These are phyloP conservation scores for Drosophila lini DNA, from an alignment of 1,140 invertebrate genomes.

Conservation along the genomic window DNA sequence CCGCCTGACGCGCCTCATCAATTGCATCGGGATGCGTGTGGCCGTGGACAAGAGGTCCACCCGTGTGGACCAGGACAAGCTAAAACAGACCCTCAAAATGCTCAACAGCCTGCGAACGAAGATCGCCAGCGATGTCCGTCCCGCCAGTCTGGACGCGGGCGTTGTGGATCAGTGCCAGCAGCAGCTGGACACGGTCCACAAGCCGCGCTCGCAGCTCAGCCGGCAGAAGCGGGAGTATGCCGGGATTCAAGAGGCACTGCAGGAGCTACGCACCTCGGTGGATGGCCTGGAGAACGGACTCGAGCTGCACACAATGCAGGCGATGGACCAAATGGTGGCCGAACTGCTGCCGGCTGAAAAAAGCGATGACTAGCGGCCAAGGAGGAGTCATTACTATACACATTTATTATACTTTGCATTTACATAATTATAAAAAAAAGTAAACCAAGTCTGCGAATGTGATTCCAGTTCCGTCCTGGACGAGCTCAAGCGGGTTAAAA, in stretches of 20 bases:
- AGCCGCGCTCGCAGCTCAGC: constrained; percentile 25
- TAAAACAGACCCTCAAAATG: background rate
- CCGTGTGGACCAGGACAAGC: background rate
- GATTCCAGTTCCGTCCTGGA: background rate
- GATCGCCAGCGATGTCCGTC: constrained; percentile 28
- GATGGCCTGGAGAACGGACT: constrained; percentile 52
- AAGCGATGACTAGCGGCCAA: background rate
- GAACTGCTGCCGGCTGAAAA: constrained; percentile 21
- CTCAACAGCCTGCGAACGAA: constrained; percentile 1
- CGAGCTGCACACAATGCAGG: constrained; percentile 46
- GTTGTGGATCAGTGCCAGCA: constrained; percentile 27
- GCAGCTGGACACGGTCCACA: constrained; percentile 31
- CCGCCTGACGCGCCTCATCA: constrained; percentile 28
- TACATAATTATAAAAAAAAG: background rate
- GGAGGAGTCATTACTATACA: background rate
- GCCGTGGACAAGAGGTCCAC: constrained; percentile 14
- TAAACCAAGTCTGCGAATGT: background rate
- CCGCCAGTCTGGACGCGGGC: constrained; percentile 1
- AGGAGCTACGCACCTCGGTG: constrained; percentile 13
- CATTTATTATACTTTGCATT: constrained; percentile 13
- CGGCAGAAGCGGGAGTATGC: constrained; percentile 45
- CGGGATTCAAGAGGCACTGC: constrained; percentile 30
- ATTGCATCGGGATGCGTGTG: constrained; percentile 28
- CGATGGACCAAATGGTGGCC: constrained; percentile 46
- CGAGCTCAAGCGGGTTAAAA: background rate